Percentiles rank a stretch among this genome's conserved stretches.
These are phyloP conservation scores for Drosophila truncata DNA, from an alignment of 1,140 invertebrate genomes.

Conservation along the genomic window DNA sequence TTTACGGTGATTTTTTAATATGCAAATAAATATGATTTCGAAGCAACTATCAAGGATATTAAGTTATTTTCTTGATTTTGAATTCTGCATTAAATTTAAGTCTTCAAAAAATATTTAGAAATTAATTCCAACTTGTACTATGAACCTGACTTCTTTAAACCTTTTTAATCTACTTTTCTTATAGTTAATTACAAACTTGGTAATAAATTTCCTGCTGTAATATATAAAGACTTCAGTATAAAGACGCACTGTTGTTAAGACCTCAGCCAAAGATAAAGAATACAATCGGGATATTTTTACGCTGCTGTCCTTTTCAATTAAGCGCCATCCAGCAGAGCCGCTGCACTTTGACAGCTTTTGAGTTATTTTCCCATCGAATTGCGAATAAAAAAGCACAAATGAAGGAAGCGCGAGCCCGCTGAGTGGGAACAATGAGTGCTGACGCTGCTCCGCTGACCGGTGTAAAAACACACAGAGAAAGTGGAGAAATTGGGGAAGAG, in stretches of 20 bases:
- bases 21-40: neutral
- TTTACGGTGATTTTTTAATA: neutral
- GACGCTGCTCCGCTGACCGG: conserved; percentile 6
- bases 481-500: neutral
- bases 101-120: too few species aligned
- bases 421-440: conserved; percentile 30
- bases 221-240: neutral
- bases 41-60: neutral
- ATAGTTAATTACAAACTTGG: too few species aligned
- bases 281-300: conserved; percentile 5
- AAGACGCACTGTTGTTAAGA: neutral
- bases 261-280: conserved; percentile 12
- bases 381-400: conserved; percentile 51
- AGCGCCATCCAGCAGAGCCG: conserved; percentile 26
- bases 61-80: too few species aligned
- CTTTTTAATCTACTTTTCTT: too few species aligned
- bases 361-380: conserved; percentile 70
- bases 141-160: neutral
- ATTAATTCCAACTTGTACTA: too few species aligned
- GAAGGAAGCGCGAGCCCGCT: conserved; percentile 22
- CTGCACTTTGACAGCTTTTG: conserved; percentile 67
- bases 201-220: too few species aligned
- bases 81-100: neutral
- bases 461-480: neutral
- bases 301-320: conserved; percentile 59